A percentile compares a stretch with the other conserved stretches of the same genome.
Evolutionary conservation across 2,888 invertebrate genomes (phyloP).

Genomic region (Cremastobaeus sp.): DNA sequence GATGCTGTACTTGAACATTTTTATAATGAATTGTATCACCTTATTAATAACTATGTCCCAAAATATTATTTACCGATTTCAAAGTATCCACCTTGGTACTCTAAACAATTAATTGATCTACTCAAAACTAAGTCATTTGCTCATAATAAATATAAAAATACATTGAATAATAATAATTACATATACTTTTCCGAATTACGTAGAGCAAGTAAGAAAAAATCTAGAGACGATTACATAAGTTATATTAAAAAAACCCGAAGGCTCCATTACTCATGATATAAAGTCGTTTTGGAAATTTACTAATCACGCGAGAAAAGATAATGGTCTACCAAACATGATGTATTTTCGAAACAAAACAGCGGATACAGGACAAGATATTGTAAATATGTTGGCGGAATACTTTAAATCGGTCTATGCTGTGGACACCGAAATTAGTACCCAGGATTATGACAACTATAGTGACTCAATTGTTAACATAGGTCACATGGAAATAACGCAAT

Average conservation of each 20-base stretch:
- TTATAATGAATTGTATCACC: slow-evolving; percentile 6
- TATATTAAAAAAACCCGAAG: not conserved
- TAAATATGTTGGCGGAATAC: not conserved
- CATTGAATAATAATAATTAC: not conserved
- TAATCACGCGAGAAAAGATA: not conserved
- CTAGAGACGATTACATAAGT: not conserved
- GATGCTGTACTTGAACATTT: not conserved
- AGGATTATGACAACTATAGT: not conserved
- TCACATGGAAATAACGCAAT: too few relatives aligned
- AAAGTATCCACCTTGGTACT: slow-evolving; percentile 1
- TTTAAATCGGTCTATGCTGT: slow-evolving; percentile 7
- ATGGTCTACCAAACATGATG: slow-evolving; percentile 5
- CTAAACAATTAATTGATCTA: not conserved
- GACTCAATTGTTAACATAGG: not conserved
- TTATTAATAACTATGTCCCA: slow-evolving; percentile 8
- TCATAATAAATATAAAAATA: slow-evolving; percentile 1
- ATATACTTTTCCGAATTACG: not conserved
- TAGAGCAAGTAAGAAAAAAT: not conserved
- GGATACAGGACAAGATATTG: not conserved
- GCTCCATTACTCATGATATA: not conserved
- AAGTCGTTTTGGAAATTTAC: slow-evolving; percentile 14
- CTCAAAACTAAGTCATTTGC: not conserved
- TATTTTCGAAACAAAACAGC: not conserved
- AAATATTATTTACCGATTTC: not conserved
- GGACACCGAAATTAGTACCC: not conserved